These are phyloP conservation scores for Drosophila mayri DNA, from an alignment of 1,140 invertebrate species.

Conservation along the genomic window DNA sequence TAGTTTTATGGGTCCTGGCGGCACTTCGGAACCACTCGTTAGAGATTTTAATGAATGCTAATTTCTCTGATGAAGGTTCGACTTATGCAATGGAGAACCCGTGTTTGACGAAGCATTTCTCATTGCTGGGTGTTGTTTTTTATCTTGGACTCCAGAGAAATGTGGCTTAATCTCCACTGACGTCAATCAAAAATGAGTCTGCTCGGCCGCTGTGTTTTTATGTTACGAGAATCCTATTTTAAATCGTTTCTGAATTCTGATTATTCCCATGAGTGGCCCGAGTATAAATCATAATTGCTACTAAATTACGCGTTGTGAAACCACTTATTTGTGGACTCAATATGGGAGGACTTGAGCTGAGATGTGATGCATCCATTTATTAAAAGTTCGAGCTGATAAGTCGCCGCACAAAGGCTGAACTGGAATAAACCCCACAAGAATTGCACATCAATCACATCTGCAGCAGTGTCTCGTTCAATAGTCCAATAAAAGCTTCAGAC, in stretches of 20 bases:
- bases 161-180: constrained; percentile 1
- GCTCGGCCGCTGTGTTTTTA: background rate
- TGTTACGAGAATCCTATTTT: background rate
- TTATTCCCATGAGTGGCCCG: background rate
- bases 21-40: constrained; percentile 6
- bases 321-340: constrained; percentile 23
- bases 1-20: constrained; percentile 11
- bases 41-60: constrained; percentile 16
- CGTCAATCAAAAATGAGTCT: constrained; percentile 13
- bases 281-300: constrained; percentile 9
- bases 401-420: constrained; percentile 30
- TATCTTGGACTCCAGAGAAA: constrained; percentile 5
- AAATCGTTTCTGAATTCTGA: constrained; percentile 6
- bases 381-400: constrained; percentile 25
- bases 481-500: constrained; percentile 45
- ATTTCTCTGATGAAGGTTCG: background rate
- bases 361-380: constrained; percentile 16
- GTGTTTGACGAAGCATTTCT: constrained; percentile 4
- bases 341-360: background rate
- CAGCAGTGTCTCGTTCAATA: constrained; percentile 37
- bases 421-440: constrained; percentile 34
- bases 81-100: background rate
- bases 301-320: constrained; percentile 19
- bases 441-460: constrained; percentile 28
- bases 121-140: background rate